Evolutionary conservation across 2,888 invertebrate genomes (phyloP), one percentile per base, ranked within the genome.

Genomic region (Spilosoma lubricipeda): DNA sequence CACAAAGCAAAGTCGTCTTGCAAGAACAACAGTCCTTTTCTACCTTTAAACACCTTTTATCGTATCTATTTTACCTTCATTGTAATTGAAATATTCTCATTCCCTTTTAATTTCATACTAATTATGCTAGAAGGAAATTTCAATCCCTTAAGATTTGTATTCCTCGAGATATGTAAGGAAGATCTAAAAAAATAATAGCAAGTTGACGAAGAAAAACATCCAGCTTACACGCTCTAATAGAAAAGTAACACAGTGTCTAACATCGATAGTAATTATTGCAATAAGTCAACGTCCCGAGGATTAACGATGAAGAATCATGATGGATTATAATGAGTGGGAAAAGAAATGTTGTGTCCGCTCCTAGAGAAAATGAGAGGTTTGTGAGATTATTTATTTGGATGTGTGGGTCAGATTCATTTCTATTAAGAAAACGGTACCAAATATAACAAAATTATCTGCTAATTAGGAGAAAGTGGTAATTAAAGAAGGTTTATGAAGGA

Each of bases 221-320:
- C 66, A 27, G 33, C 59, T 72, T 81, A 75, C 75, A 67, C 18
- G 59, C 71, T 74, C 84, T 79, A 83, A 85, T 81, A 74, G 82
- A 74, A 81, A 78, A 79, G 71, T 83, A 77, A 77, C 82, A 70
- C 33, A 73, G 77, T 64, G 70, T 76, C 63, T 76, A 68, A 68
- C 45, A 71, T 39, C 73, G 71, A 78, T 83, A 78, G 80, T 85
- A 83, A 85, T 85, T 82, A 85, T 78, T 74, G 77, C 82, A 78
- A 85, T 85, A 86, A 82, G 85, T 85, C 85, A 83, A 82, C 80
- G 85, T 85, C 84, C 67, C 20, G 15, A 48, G 81, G 85, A 82
- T 83, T 85, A 86, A 85, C 77, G 85, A 82, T 79, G 79, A 82
- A 48, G 82, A 78, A 86, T 85, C 77, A 82, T 83, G 85, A 86